Percentiles rank a stretch among this genome's conserved stretches.
phyloP scores from a whole-genome alignment of 2,113 vertebrate species.

The Microtus ochrogaster region DNA sequence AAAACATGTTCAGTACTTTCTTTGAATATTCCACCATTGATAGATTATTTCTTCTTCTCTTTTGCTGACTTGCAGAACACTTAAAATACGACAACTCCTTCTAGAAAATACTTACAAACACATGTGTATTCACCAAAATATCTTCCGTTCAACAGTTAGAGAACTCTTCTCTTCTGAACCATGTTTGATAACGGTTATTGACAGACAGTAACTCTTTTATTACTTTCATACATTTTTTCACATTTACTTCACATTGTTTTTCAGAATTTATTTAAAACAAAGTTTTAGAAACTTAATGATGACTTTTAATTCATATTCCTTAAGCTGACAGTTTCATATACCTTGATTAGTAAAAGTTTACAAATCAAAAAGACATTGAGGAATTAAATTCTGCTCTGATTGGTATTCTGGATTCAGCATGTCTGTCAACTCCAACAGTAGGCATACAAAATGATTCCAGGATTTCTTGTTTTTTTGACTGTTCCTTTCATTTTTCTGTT shows the following conservation, averaged over 20 bases:
- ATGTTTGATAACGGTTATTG: slow-evolving; percentile 33
- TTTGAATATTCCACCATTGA: background rate
- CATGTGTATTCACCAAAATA: background rate
- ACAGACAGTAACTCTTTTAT: background rate
- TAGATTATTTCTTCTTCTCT: background rate
- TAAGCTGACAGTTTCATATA: slow-evolving; percentile 8
- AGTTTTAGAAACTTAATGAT: background rate
- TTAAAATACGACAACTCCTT: background rate
- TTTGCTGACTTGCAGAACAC: background rate
- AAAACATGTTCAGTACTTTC: background rate
- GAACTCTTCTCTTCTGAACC: background rate
- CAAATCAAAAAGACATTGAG: slow-evolving; percentile 3
- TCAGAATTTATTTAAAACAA: background rate
- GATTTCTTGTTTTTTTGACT: background rate
- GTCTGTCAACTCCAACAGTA: background rate
- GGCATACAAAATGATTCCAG: background rate
- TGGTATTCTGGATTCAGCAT: background rate
- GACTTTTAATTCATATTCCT: slow-evolving; percentile 3
- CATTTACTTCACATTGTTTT: background rate
- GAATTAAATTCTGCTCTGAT: background rate
- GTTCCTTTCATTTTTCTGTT: background rate
- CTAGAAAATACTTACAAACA: background rate
- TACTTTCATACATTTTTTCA: background rate
- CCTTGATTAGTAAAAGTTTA: background rate
- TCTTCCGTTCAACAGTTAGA: background rate